Conservation (phyloP, 2,113 vertebrate species). For the Puntigrus tetrazona region DNA sequence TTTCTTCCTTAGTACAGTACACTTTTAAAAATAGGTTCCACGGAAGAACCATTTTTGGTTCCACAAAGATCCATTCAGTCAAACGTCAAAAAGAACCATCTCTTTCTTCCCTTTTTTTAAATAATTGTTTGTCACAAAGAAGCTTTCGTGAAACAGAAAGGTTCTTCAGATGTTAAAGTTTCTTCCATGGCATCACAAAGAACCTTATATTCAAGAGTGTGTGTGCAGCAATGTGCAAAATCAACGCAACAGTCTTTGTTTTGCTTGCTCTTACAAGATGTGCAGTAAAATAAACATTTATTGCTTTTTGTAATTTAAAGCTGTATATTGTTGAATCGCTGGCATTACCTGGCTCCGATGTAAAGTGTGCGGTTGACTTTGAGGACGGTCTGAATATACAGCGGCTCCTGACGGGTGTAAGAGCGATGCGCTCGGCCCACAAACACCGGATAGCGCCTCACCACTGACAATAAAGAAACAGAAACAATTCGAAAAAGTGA, state of each 20-base stretch:
- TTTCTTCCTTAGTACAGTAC: neutral
- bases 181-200: too few species aligned
- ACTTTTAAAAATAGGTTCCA: too few species aligned
- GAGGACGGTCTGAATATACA: constrained; percentile 90
- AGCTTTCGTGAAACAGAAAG: too few species aligned
- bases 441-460: constrained; percentile 89
- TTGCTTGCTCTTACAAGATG: neutral
- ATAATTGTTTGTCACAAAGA: too few species aligned
- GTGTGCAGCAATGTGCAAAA: neutral
- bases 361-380: constrained; percentile 93
- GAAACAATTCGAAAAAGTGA: neutral
- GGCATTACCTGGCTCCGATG: constrained; percentile 90
- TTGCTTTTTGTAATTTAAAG: too few species aligned
- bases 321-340: neutral
- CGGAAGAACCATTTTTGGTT: too few species aligned
- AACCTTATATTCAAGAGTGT: too few species aligned
- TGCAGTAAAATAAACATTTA: neutral
- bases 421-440: constrained; percentile 83
- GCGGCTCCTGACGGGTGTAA: constrained; percentile 70
- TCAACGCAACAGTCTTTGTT: neutral
- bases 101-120: too few species aligned
- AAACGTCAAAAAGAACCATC: too few species aligned
- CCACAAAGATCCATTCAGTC: too few species aligned
- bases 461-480: constrained; percentile 70
- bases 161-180: too few species aligned